phyloP scores from a whole-genome alignment of 2,888 invertebrate species.

The Leptinotarsa rubiginosa region DNA sequence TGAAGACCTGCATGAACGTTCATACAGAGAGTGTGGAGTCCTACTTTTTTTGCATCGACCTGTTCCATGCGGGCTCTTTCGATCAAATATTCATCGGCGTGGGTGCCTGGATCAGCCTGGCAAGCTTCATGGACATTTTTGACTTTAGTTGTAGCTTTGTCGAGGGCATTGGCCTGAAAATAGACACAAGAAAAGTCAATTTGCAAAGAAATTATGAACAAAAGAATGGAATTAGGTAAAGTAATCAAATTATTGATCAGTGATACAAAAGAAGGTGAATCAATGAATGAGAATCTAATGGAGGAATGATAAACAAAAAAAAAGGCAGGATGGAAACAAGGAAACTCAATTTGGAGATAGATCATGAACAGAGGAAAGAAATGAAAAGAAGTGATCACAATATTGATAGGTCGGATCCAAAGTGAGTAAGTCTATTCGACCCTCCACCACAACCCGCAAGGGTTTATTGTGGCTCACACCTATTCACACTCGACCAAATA shows the following conservation, averaged over 20 bases:
- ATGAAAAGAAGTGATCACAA: too few relatives aligned
- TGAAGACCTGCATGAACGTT: not conserved
- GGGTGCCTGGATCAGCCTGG: conserved; percentile 4
- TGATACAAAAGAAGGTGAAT: too few relatives aligned
- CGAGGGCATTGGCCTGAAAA: not conserved
- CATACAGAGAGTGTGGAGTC: conserved; percentile 4
- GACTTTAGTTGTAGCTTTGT: conserved; percentile 3
- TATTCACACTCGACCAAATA: too few relatives aligned
- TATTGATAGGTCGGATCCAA: too few relatives aligned
- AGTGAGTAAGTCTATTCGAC: too few relatives aligned
- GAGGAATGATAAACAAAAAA: too few relatives aligned
- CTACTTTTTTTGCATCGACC: not conserved
- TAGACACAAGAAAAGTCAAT: not conserved
- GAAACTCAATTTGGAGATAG: too few relatives aligned
- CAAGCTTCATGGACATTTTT: conserved; percentile 14
- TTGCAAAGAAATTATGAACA: not conserved
- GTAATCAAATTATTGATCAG: not conserved
- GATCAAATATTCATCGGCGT: conserved; percentile 9
- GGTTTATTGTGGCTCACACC: too few relatives aligned
- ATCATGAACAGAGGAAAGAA: too few relatives aligned
- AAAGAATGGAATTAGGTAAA: not conserved
- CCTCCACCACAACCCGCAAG: too few relatives aligned
- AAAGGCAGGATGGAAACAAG: too few relatives aligned
- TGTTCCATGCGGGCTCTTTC: not conserved
- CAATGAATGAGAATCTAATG: too few relatives aligned